Percentiles rank a stretch among this genome's conserved stretches.
Evolutionary conservation across 2,888 invertebrate genomes (phyloP).

Genomic region (Trachelus tabidus): DNA sequence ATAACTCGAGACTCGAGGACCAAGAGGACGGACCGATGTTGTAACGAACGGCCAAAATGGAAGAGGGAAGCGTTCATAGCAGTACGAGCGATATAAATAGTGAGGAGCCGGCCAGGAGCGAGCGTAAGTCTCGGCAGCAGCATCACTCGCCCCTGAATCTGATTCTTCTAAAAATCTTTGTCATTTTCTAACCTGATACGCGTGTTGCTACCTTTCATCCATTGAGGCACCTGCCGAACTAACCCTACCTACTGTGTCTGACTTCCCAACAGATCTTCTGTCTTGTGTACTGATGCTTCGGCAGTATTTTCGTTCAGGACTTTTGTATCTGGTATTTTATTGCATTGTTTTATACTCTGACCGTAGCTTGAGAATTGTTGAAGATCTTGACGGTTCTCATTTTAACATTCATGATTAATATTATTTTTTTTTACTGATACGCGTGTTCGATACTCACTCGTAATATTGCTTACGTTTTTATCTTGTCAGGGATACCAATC

Average conservation of each 20-base stretch:
- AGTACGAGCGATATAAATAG: slow-evolving; percentile 66
- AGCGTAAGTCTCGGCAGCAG: slow-evolving; percentile 51
- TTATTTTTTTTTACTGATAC: background rate
- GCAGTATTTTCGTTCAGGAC: background rate
- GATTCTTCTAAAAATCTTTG: background rate
- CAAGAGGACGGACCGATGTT: slow-evolving; percentile 45
- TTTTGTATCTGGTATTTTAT: background rate
- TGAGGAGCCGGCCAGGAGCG: slow-evolving; percentile 60
- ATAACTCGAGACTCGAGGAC: slow-evolving; percentile 7
- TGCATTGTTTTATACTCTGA: background rate
- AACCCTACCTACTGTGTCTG: slow-evolving; percentile 36
- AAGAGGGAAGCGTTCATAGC: slow-evolving; percentile 64
- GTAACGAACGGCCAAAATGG: slow-evolving; percentile 64
- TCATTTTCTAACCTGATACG: background rate
- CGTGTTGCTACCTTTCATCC: background rate
- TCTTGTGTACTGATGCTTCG: slow-evolving; percentile 19
- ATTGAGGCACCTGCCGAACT: slow-evolving; percentile 32
- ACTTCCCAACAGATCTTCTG: slow-evolving; percentile 22
- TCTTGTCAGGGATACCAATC: background rate
- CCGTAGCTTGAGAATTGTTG: background rate
- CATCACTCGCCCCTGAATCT: background rate
- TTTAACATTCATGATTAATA: background rate
- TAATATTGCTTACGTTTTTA: background rate
- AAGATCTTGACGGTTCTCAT: background rate
- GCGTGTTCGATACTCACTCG: background rate